Evolutionary conservation across 35 echinoderm and acorn worm genomes (phyloP), one percentile per base, ranked within the genome.

Genomic region (Acanthaster planci): DNA sequence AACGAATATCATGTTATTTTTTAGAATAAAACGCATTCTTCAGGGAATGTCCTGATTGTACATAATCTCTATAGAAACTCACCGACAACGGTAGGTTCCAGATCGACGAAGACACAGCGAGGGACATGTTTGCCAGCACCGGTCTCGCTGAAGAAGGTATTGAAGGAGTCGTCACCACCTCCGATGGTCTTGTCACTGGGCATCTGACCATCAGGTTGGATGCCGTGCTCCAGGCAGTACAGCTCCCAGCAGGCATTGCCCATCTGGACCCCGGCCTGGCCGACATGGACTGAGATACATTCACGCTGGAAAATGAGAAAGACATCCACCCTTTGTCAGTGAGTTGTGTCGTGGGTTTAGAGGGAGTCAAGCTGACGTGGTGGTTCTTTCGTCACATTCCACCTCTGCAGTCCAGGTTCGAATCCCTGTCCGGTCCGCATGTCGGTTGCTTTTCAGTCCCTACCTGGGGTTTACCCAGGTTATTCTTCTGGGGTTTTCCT

Each of bases 191-290:
- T 90, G 37, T 90, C 88, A 76, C 81, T 85, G 8, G 88, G 88
- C 88, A 90, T 90, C 81, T 84, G 88, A 59, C 88, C 88, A 85
- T 90, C 88, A 51, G 88, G 82, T 44, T 78, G 67, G 82, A 90
- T 90, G 67, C 37, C 52, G 51, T 40, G 40, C 53, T 81, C 86
- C 34, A 88, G 53, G 40, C 77, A 88, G 78, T 82, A 82, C 22
- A 88, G 44, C 54, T 88, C 86, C 85, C 85, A 87, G 85, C 85
- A 87, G 68, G 85, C 68, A 79, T 87, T 85, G 38, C 83, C 83
- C 54, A 85, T 85, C 85, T 87, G 85, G 68, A 87, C 50, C 23
- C 85, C 85, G 51, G 85, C 85, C 58, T 87, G 85, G 47, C 85
- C 86, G 78, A 88, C 34, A 37, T 88, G 86, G 8, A 88, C 29